Evolutionary conservation across 2,113 vertebrate species (phyloP).

Genomic region (Toxotes chatareus): DNA sequence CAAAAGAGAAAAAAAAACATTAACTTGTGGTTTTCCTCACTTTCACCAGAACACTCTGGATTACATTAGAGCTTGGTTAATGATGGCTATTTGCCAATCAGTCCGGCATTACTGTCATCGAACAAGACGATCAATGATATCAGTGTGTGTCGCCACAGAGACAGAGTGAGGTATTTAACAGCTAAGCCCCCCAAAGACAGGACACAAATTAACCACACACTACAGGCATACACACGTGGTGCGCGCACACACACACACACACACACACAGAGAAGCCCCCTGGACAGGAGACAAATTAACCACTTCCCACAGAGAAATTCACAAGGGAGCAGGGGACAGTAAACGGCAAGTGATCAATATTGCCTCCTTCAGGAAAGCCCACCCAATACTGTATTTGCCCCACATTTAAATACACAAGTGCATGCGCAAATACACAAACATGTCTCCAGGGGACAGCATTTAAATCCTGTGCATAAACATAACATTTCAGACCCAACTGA

Average conservation of each 20-base stretch:
- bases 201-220: constrained; percentile 67
- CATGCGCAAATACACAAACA: constrained; percentile 16
- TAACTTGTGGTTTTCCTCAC: background rate
- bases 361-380: constrained; percentile 47
- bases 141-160: constrained; percentile 59
- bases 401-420: constrained; percentile 33
- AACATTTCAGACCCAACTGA: background rate
- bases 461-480: constrained; percentile 2
- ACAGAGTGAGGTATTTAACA: constrained; percentile 75
- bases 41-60: background rate
- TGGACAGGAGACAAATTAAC: constrained; percentile 79
- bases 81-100: constrained; percentile 52
- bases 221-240: constrained; percentile 31
- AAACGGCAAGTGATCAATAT: constrained; percentile 73
- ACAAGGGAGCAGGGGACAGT: constrained; percentile 71
- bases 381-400: constrained; percentile 43
- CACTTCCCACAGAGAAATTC: constrained; percentile 77
- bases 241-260: constrained; percentile 37
- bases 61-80: constrained; percentile 44
- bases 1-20: background rate
- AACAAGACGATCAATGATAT: constrained; percentile 70
- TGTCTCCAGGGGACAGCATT: background rate
- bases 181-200: constrained; percentile 57
- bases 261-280: constrained; percentile 17
- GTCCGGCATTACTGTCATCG: constrained; percentile 63